These are phyloP conservation scores for Brachionichthys hirsutus DNA, from an alignment of 2,113 vertebrate species.

Conservation along the genomic window DNA sequence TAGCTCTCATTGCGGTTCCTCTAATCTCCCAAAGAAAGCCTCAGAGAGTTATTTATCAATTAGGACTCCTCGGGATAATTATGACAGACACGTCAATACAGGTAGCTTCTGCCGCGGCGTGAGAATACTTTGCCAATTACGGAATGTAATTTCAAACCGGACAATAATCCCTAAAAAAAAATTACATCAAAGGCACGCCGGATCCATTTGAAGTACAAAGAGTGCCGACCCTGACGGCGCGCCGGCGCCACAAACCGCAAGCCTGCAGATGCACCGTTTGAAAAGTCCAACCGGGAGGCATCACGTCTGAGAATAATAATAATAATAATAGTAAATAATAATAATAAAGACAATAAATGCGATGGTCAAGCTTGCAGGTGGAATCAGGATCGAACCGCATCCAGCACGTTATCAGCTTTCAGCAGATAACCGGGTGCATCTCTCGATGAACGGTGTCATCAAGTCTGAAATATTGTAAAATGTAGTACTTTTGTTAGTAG, in stretches of 20 bases:
- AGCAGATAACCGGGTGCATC: background rate
- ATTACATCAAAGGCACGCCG: constrained; percentile 15
- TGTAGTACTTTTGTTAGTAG: background rate
- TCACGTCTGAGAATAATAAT: too few relatives aligned
- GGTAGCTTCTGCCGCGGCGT: too few relatives aligned
- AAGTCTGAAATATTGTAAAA: background rate
- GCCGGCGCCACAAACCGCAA: constrained; percentile 5
- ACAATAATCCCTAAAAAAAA: too few relatives aligned
- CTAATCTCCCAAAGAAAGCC: constrained; percentile 47
- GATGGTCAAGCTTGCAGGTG: too few relatives aligned
- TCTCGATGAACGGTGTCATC: background rate
- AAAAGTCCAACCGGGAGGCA: too few relatives aligned
- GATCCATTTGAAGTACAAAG: constrained; percentile 25
- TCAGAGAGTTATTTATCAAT: constrained; percentile 48
- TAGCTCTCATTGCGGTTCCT: constrained; percentile 17
- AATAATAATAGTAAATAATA: too few relatives aligned
- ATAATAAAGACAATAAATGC: too few relatives aligned
- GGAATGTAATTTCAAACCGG: too few relatives aligned
- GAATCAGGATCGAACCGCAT: background rate
- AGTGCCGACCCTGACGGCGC: background rate
- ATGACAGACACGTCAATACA: constrained; percentile 50
- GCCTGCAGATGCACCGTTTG: background rate
- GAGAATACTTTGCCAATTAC: too few relatives aligned
- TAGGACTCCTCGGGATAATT: constrained; percentile 53
- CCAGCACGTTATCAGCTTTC: background rate